Base-by-base conservation (phyloP, 2,888 invertebrate genomes). In the Tiphia femorata region DNA sequence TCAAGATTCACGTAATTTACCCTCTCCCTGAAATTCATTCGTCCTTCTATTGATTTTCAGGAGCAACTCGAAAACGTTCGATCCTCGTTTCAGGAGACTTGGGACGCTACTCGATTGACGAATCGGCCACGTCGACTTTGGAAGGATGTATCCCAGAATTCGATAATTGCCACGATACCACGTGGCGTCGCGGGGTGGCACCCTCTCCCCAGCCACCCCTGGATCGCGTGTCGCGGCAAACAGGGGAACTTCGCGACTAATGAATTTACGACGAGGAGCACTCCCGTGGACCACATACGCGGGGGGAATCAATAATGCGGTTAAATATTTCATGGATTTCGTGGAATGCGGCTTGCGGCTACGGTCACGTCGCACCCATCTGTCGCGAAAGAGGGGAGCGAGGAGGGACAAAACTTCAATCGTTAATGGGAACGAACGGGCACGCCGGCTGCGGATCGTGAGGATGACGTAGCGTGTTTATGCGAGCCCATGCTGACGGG, bases 241-340 rank as follows among this genome's bases (percentile, higher is more conserved):
- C 60, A 51, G 60, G 58, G 33, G 63, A 70, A 68, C 64, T 66
- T 70, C 65, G 57, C 66, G 62, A 62, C 73, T 75, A 73, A 72
- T 73, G 73, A 76, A 75, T 76, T 76, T 72, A 68, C 69, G 68
- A 72, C 61, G 67, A 70, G 70, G 66, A 70, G 70, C 68, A 68
- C 69, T 74, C 67, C 59, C 67, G 67, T 67, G 69, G 66, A 70
- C 67, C 62, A 62, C n/a, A n/a, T n/a, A n/a, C 65, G 72, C 65
- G 72, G 66, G 69, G 75, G 71, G 73, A 80, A 80, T 80, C 77
- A 76, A 79, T 80, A 78, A 77, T 72, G 69, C 73, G 70, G 70
- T 78, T 78, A 79, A 80, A 79, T 79, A 79, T 79, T 79, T 80
- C 76, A 78, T 73, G 73, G 70, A 74, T 77, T 78, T 78, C 74